A percentile compares a stretch with the other conserved stretches of the same genome.
phyloP scores from a whole-genome alignment of 2,888 invertebrate species.

The Synanthedon myopaeformis region DNA sequence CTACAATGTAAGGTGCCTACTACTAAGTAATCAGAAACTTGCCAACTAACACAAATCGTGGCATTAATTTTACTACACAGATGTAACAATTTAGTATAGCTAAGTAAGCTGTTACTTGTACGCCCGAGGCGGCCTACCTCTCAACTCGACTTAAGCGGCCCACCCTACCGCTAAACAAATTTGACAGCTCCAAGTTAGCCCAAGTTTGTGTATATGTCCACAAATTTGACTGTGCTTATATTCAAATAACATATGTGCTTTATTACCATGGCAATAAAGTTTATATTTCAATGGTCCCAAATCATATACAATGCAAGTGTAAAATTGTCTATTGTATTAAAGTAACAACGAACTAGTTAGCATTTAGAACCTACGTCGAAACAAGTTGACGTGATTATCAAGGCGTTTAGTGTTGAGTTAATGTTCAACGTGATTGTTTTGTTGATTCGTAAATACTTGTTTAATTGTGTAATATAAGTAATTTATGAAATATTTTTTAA shows the following conservation, averaged over 20 bases:
- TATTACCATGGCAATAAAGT: conserved; percentile 14
- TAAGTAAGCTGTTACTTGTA: conserved; percentile 63
- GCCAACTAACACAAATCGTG: conserved; percentile 49
- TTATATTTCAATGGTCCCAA: conserved; percentile 7
- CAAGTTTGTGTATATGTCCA: conserved; percentile 52
- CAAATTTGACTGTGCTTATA: conserved; percentile 23
- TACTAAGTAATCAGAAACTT: conserved; percentile 20
- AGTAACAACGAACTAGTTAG: conserved; percentile 59
- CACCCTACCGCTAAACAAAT: conserved; percentile 67
- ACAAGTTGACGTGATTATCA: conserved; percentile 63
- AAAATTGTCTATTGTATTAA: conserved; percentile 25
- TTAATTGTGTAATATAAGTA: no score
- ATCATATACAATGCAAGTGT: conserved; percentile 1
- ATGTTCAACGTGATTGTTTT: conserved; percentile 16
- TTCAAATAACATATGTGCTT: conserved; percentile 7
- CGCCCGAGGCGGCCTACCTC: conserved; percentile 51
- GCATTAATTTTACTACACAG: conserved; percentile 66
- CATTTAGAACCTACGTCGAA: conserved; percentile 56
- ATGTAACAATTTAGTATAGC: conserved; percentile 63
- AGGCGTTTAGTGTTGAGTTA: conserved; percentile 49
- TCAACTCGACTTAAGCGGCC: conserved; percentile 56
- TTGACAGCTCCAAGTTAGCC: conserved; percentile 66
- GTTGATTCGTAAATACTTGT: conserved; percentile 1
- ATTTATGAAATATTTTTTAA: no score
- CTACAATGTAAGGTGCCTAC: neutral